phyloP scores from a whole-genome alignment of 2,888 invertebrate species.

The Orchesellides sinensis region DNA sequence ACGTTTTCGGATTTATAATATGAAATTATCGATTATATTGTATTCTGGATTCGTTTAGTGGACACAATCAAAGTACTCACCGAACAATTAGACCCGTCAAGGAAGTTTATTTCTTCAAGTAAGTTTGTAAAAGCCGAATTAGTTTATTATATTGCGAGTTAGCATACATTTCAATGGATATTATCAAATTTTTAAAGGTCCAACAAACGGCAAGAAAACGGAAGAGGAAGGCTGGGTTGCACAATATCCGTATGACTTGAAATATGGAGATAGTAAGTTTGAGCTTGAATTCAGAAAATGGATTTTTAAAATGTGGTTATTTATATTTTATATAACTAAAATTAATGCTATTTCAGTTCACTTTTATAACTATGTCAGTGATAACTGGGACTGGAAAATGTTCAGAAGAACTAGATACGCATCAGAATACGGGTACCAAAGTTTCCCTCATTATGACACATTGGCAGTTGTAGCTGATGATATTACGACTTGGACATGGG shows the following conservation, averaged over 20 bases:
- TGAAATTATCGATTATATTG: neutral
- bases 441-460: constrained; percentile 82
- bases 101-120: constrained; percentile 90
- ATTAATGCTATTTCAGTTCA: constrained; percentile 86
- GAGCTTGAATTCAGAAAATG: neutral
- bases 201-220: constrained; percentile 89
- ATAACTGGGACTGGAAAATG: constrained; percentile 88
- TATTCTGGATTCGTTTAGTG: constrained; percentile 75
- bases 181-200: too few species aligned
- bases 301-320: neutral
- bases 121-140: too few species aligned
- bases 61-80: constrained; percentile 85
- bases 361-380: constrained; percentile 89
- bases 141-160: too few species aligned
- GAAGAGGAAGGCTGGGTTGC: constrained; percentile 79
- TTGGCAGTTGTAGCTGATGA: constrained; percentile 75
- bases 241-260: constrained; percentile 75
- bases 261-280: constrained; percentile 78
- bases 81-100: constrained; percentile 80
- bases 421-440: constrained; percentile 98
- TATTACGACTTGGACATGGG: constrained; percentile 76
- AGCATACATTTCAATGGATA: too few species aligned
- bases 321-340: too few species aligned
- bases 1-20: neutral
- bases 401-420: constrained; percentile 82